A percentile compares a stretch with the other conserved stretches of the same genome.
phyloP scores from a whole-genome alignment of 2,797 vertebrate genomes.

The Salmo trutta region DNA sequence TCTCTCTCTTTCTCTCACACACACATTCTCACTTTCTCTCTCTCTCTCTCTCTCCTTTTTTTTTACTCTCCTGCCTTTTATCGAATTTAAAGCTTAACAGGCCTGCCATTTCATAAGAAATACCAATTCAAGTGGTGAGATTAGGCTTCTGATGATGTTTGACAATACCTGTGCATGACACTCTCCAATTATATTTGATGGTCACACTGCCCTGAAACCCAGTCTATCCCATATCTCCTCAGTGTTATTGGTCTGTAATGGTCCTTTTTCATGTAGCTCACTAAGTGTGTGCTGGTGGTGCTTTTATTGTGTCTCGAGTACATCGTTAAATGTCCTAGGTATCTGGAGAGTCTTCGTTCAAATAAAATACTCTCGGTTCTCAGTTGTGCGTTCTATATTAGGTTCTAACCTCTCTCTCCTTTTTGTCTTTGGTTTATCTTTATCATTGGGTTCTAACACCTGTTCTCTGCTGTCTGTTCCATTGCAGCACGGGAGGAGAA shows the following conservation, averaged over 20 bases:
- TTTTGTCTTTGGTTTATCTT: background rate
- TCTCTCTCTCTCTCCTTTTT: too few species aligned
- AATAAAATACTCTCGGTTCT: background rate
- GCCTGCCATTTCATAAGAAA: constrained; percentile 42
- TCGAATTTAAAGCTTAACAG: constrained; percentile 12
- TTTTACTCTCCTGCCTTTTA: background rate
- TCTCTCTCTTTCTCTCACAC: background rate
- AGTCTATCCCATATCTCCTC: background rate
- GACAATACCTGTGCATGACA: background rate
- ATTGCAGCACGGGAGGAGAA: constrained; percentile 92
- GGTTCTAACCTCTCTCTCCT: background rate
- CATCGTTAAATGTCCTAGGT: background rate
- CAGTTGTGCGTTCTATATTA: background rate
- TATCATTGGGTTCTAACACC: constrained; percentile 4
- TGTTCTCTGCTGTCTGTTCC: background rate
- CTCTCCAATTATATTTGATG: background rate
- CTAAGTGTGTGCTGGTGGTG: background rate
- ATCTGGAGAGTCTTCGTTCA: background rate
- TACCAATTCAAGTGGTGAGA: constrained; percentile 39
- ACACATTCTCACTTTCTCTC: background rate
- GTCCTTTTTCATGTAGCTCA: background rate
- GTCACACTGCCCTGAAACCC: background rate
- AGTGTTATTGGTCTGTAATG: background rate
- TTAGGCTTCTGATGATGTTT: constrained; percentile 48
- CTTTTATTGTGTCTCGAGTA: background rate